Conservation (phyloP, 2,113 vertebrate species). For the Natator depressus region DNA sequence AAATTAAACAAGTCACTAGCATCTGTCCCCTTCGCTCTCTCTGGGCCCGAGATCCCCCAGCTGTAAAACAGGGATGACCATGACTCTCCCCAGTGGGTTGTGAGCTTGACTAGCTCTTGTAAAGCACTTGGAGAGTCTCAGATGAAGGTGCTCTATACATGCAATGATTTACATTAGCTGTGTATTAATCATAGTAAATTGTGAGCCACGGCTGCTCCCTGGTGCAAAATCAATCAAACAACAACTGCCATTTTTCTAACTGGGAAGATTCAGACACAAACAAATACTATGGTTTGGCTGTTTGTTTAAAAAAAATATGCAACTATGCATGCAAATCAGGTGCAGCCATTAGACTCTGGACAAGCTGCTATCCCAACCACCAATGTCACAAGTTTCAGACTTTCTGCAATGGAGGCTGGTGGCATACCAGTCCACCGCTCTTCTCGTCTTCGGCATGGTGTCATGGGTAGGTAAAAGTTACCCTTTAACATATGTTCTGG, state of each 20-base stretch:
- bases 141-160: not conserved
- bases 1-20: not conserved
- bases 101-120: not conserved
- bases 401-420: not conserved
- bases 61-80: not conserved
- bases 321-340: not conserved
- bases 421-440: not conserved
- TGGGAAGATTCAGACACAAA: not conserved
- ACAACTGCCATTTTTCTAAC: not conserved
- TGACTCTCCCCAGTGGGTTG: not conserved
- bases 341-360: fast-evolving
- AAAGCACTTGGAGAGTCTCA: not conserved
- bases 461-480: not conserved
- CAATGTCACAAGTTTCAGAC: not conserved
- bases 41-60: not conserved
- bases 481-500: not conserved
- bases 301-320: not conserved
- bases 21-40: not conserved
- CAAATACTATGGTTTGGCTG: not conserved
- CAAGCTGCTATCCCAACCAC: not conserved
- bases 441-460: not conserved
- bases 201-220: not conserved
- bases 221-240: no score
- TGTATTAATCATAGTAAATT: not conserved
- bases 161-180: not conserved